Evolutionary conservation across 2,797 vertebrate species (phyloP).

Genomic region (Myiothlypis chrysogaster): DNA sequence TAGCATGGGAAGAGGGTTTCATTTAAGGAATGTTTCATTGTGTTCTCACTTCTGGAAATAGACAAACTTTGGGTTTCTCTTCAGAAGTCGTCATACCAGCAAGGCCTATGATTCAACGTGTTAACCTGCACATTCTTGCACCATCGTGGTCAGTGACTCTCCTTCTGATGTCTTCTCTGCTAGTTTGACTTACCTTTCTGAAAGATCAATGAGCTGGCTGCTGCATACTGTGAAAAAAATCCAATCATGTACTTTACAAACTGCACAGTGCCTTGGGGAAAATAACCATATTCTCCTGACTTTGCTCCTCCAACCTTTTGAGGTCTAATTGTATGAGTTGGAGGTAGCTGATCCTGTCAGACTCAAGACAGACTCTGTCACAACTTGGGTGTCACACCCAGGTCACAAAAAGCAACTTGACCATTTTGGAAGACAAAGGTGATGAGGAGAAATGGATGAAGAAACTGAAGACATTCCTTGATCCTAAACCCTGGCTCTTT

Average conservation of each 20-base stretch:
- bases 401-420: not conserved
- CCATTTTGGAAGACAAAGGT: not conserved
- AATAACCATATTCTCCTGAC: not conserved
- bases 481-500: not conserved
- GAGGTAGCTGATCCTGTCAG: not conserved
- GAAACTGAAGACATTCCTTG: not conserved
- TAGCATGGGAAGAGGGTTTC: not conserved
- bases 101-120: not conserved
- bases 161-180: not conserved
- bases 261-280: not conserved
- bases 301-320: not conserved
- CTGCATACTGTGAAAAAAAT: not conserved
- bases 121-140: not conserved
- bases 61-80: not conserved
- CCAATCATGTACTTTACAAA: not conserved
- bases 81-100: accelerated
- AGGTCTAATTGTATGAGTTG: not conserved
- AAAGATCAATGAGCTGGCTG: not conserved
- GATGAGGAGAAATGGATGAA: not conserved
- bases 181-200: not conserved
- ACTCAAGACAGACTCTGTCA: not conserved
- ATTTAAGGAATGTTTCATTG: not conserved
- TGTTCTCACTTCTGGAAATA: not conserved
- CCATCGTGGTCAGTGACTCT: not conserved
- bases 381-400: not conserved